Evolutionary conservation across 2,113 vertebrate species (phyloP), one percentile per base, ranked within the genome.

Genomic region (Spermophilus dauricus): DNA sequence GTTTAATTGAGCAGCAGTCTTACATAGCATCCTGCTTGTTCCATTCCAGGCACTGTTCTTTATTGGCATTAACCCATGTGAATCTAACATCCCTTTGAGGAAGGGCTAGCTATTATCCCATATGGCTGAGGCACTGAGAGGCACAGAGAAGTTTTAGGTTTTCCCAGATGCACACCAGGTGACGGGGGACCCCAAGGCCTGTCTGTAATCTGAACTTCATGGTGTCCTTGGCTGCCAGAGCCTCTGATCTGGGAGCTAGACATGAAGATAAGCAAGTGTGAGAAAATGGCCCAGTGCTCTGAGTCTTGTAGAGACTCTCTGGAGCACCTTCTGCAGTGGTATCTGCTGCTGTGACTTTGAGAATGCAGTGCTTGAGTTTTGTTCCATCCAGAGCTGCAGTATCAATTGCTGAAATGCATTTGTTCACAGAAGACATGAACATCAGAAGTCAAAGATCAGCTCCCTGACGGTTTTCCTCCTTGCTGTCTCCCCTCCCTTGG

Each of bases 291-390:
- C 2, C 28, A 61, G 26, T 76, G 4, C 51, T 48, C 0, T 63
- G n/a, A 53, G 58, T 10, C 34, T 4, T 20, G 10, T 6, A 8
- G 42, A 13, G 28, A 32, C 48, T 72, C 67, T 39, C 67, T 39
- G 51, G 13, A 28, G 42, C 30, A n/a, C 76, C 42, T 76, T 1
- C 39, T 7, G n/a, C 34, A 0, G 0, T 17, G 58, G 9, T 28
- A 28, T 89, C 53, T 61, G 1, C 42, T 3, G 0, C 13, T 6
- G 13, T 53, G 72, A 51, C 17, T 73, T n/a, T 5, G 32, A 82
- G 26, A 75, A n/a, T n/a, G 26, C 7, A 8, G 10, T 14, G 13
- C 13, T 58, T 51, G 37, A 34, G 42, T 69, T 53, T 5, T 11
- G 6, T 34, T 76, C 6, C 34, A 2, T 61, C 37, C 67, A 67